phyloP scores from a whole-genome alignment of 2,888 invertebrate genomes.

The Choristoneura rosaceana region DNA sequence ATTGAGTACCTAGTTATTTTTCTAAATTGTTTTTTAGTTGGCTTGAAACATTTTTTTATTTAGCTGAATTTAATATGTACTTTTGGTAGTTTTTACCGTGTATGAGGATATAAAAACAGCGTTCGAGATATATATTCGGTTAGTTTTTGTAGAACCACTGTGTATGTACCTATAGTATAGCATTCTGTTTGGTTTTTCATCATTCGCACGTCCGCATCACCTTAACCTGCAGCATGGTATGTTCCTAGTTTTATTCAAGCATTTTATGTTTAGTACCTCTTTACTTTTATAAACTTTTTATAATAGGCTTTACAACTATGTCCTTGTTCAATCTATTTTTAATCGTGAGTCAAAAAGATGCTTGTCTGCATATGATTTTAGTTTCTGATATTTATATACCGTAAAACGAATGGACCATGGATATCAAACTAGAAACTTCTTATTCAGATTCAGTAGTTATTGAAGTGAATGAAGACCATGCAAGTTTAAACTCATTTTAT shows the following conservation, averaged over 20 bases:
- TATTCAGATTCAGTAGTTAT: neutral
- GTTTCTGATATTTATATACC: neutral
- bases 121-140: slow-evolving; percentile 55
- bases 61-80: neutral
- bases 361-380: neutral
- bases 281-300: slow-evolving; percentile 13
- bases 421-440: neutral
- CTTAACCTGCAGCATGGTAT: slow-evolving; percentile 62
- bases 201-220: slow-evolving; percentile 51
- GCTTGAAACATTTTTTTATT: too few species aligned
- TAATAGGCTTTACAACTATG: neutral
- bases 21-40: neutral
- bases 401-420: neutral
- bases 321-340: slow-evolving; percentile 29
- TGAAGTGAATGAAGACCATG: neutral
- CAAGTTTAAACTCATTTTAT: neutral
- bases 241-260: slow-evolving; percentile 48
- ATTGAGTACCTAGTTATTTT: too few species aligned
- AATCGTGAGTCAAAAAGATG: slow-evolving; percentile 32
- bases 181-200: slow-evolving; percentile 59
- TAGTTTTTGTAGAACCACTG: slow-evolving; percentile 55
- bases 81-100: neutral
- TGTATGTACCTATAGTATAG: slow-evolving; percentile 46
- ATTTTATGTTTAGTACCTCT: slow-evolving; percentile 35
- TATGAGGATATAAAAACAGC: slow-evolving; percentile 34